Conservation (phyloP, 2,888 invertebrate genomes). For the Heliconius erato region DNA sequence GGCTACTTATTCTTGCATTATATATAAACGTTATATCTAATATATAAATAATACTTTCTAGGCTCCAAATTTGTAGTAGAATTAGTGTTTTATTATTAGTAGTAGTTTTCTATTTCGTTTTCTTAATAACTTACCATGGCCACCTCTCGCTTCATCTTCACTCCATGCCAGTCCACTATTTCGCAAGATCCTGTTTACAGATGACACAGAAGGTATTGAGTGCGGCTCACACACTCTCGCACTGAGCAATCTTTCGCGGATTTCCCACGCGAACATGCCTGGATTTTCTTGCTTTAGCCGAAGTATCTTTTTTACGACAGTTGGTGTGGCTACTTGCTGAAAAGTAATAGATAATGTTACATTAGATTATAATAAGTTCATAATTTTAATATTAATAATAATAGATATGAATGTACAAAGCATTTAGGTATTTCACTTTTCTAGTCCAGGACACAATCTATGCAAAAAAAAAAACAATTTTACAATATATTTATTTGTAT, state of each 20-base stretch:
- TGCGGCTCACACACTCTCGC: conserved; percentile 96
- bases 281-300: conserved; percentile 98
- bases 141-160: conserved; percentile 83
- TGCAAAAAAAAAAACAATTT: not conserved
- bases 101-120: no score
- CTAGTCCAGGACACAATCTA: not conserved
- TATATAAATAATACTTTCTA: not conserved
- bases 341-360: conserved; percentile 58
- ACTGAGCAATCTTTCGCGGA: conserved; percentile 94
- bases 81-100: no score
- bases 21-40: no score
- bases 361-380: not conserved
- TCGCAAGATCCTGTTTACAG: conserved; percentile 96
- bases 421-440: no score
- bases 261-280: conserved; percentile 99
- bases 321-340: conserved; percentile 98
- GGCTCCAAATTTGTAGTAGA: not conserved
- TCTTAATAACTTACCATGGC: conserved; percentile 65
- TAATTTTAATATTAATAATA: no score
- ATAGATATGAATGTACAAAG: no score
- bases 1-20: not conserved
- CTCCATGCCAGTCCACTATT: conserved; percentile 93
- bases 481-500: not conserved
- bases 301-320: conserved; percentile 97
- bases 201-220: conserved; percentile 96